Base-by-base conservation (phyloP, 2,797 vertebrate species). In the Pseudomugil gertrudae region DNA sequence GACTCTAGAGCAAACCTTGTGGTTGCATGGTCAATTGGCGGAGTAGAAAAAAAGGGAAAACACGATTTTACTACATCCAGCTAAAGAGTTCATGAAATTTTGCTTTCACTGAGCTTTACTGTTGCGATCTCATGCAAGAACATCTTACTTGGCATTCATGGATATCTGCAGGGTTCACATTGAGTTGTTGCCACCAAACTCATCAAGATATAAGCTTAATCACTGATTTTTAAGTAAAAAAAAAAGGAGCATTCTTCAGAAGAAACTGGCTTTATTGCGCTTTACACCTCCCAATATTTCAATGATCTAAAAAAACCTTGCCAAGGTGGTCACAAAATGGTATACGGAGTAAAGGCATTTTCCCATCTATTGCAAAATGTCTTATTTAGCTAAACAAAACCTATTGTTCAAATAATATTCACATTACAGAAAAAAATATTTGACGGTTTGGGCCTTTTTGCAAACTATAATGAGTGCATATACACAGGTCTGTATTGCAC, bases 401-500 rank as follows among this genome's bases (percentile, higher is more conserved):
- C 35, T 54, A 32, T 19, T 38, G 5, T 3, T 45, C 14, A 45
- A 45, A 55, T 9, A 7, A 43, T 13, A 11, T 60, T 47, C 13
- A 30, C 13, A 17, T 23, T 40, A 17, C 15, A 38, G 40, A 26
- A 43, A 23, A 64, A 29, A 9, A 23, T 14, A 5, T 40, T 26
- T 32, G 5, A 35, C 57, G 55, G 52, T 9, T 63, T 50, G 26
- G 24, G 30, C 30, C 47, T 56, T 7, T 24, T 9, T 45, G 30
- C 24, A 79, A 72, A 82, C 75, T 54, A 23, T 57, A 69, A 70
- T 66, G 57, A 83, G 75, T 76, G 75, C 80, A 85, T 84, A 86
- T 90, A 85, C 81, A 79, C 77, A 66, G 70, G 72, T 69, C 59
- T 67, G 66, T 62, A 79, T 78, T 81, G 84, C 80, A 84, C 90